A percentile compares a stretch with the other conserved stretches of the same genome.
Conservation (phyloP, 2,888 invertebrate species). For the Thysanoteuthis rhombus region DNA sequence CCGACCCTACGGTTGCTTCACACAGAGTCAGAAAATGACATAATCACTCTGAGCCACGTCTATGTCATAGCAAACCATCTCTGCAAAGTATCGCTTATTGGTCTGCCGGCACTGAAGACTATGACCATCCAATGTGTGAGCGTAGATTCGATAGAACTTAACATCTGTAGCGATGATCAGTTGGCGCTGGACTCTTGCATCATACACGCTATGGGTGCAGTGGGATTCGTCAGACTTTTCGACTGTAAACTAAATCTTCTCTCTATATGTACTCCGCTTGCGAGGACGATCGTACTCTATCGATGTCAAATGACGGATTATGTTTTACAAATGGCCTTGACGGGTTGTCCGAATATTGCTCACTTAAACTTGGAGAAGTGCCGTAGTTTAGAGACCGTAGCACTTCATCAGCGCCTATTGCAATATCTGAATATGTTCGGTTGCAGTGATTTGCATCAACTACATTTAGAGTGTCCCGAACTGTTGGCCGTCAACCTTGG, state of each 20-base stretch:
- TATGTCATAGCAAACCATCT: conserved; percentile 57
- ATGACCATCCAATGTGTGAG: conserved; percentile 56
- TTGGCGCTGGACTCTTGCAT: conserved; percentile 52
- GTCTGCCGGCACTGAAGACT: conserved; percentile 52
- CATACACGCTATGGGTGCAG: conserved; percentile 52
- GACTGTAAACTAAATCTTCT: conserved; percentile 55
- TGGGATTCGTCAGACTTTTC: conserved; percentile 54
- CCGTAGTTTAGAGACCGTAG: conserved; percentile 45
- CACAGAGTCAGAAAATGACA: conserved; percentile 53
- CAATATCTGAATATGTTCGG: conserved; percentile 56
- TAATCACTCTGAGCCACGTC: conserved; percentile 54
- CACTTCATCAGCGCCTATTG: conserved; percentile 45
- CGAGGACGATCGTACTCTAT: conserved; percentile 53
- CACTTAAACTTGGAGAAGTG: conserved; percentile 56
- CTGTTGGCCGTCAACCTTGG: conserved; percentile 54
- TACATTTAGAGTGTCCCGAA: conserved; percentile 52
- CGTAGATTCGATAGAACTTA: conserved; percentile 55
- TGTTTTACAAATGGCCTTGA: conserved; percentile 54
- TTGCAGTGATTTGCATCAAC: conserved; percentile 47
- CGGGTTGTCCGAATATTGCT: conserved; percentile 54
- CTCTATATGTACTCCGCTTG: conserved; percentile 51
- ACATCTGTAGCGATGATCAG: conserved; percentile 56
- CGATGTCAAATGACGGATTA: conserved; percentile 55
- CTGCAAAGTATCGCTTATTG: conserved; percentile 52
- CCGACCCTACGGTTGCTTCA: conserved; percentile 52